A percentile compares a stretch with the other conserved stretches of the same genome.
phyloP scores from a whole-genome alignment of 2,797 vertebrate genomes.

The Crocidura indochinensis region DNA sequence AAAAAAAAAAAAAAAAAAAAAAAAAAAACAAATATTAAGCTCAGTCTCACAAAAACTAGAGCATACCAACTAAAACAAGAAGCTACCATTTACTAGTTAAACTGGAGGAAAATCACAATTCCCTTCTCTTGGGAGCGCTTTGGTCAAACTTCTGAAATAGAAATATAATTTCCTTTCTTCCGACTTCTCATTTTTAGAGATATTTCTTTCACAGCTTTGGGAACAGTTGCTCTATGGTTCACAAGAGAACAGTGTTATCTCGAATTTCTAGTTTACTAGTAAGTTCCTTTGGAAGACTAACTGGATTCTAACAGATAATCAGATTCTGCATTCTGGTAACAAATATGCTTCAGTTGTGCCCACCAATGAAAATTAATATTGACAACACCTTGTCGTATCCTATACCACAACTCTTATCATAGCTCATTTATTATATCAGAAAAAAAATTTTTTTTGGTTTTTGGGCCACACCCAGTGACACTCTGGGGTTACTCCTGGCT shows the following conservation, averaged over 20 bases:
- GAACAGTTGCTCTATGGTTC: slow-evolving; percentile 26
- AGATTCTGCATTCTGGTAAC: slow-evolving; percentile 2
- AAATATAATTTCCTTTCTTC: slow-evolving; percentile 61
- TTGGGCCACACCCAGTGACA: too few relatives aligned
- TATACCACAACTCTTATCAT: slow-evolving; percentile 23
- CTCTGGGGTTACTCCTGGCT: too few relatives aligned
- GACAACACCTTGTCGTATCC: slow-evolving; percentile 12
- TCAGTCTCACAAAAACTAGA: slow-evolving; percentile 40
- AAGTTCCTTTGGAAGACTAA: neutral
- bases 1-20: too few relatives aligned
- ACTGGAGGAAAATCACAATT: slow-evolving; percentile 33
- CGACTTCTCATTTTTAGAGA: slow-evolving; percentile 39
- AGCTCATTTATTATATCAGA: slow-evolving; percentile 34
- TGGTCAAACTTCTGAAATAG: slow-evolving; percentile 6
- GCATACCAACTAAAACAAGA: slow-evolving; percentile 56
- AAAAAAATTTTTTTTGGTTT: too few relatives aligned
- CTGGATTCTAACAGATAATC: slow-evolving; percentile 1
- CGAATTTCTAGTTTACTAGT: slow-evolving; percentile 20
- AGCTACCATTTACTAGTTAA: slow-evolving; percentile 62
- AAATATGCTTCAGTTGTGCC: slow-evolving; percentile 46
- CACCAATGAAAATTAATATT: slow-evolving; percentile 41
- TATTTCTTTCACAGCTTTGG: slow-evolving; percentile 24
- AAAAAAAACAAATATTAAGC: slow-evolving; percentile 49
- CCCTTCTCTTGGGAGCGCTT: slow-evolving; percentile 55
- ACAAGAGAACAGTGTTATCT: slow-evolving; percentile 28